Conservation (phyloP, 2,797 vertebrate species). For the Acanthurus leucopareius region DNA sequence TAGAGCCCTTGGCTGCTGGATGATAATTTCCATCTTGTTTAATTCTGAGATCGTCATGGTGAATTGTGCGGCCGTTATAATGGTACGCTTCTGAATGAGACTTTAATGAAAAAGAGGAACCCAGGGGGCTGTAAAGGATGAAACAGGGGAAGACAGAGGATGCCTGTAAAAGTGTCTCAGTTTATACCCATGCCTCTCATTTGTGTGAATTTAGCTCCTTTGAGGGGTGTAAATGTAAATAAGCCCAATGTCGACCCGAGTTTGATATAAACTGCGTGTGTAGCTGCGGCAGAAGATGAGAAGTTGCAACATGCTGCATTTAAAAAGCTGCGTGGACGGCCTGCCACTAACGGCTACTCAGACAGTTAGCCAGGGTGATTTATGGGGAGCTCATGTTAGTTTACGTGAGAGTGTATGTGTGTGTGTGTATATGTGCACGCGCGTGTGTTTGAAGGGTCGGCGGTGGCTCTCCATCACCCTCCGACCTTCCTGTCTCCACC, state of each 20-base stretch:
- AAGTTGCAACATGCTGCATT: conserved; percentile 32
- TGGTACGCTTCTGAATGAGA: conserved; percentile 60
- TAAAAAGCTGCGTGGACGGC: conserved; percentile 33
- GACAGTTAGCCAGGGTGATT: conserved; percentile 64
- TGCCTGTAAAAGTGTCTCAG: conserved; percentile 63
- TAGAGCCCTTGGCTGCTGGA: conserved; percentile 25
- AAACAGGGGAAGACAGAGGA: conserved; percentile 64
- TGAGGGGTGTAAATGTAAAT: conserved; percentile 50
- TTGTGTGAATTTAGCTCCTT: conserved; percentile 50
- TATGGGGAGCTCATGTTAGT: conserved; percentile 60
- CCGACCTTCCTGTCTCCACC: conserved; percentile 63
- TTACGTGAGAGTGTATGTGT: conserved; percentile 27
- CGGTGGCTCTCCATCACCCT: conserved; percentile 45
- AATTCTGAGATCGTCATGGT: conserved; percentile 52
- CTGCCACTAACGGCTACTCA: conserved; percentile 37
- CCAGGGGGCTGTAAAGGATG: conserved; percentile 58
- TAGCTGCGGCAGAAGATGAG: conserved; percentile 20
- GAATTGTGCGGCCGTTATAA: conserved; percentile 57
- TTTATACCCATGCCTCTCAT: conserved; percentile 46
- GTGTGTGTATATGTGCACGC: conserved; percentile 40
- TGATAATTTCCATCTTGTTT: conserved; percentile 54
- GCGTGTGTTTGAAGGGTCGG: conserved; percentile 45
- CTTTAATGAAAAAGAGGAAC: conserved; percentile 69
- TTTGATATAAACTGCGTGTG: not conserved
- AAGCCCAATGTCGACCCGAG: conserved; percentile 1